phyloP scores from a whole-genome alignment of 2,797 vertebrate genomes.

The Taeniopygia guttata region DNA sequence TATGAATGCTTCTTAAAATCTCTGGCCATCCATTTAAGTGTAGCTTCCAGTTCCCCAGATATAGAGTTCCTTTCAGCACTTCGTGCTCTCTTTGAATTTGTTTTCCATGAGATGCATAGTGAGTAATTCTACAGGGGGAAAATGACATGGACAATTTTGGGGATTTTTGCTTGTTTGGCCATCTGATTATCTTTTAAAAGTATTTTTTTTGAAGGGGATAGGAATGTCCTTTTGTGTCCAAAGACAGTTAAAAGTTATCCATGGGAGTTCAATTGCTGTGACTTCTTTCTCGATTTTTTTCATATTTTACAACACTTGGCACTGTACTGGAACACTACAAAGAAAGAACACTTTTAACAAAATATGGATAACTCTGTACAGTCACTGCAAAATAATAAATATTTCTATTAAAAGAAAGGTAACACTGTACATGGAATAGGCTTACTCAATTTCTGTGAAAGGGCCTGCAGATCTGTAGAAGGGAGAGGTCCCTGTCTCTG shows the following conservation, averaged over 20 bases:
- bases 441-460: not conserved
- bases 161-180: not conserved
- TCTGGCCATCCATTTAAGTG: not conserved
- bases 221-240: not conserved
- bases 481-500: not conserved
- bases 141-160: not conserved
- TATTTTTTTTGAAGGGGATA: not conserved
- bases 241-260: not conserved
- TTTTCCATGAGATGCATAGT: not conserved
- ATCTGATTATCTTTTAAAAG: not conserved
- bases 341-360: not conserved
- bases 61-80: not conserved
- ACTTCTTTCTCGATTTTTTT: not conserved
- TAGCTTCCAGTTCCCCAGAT: not conserved
- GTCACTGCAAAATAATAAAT: not conserved
- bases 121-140: not conserved
- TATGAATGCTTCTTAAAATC: not conserved
- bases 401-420: not conserved
- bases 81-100: not conserved
- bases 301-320: not conserved
- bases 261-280: not conserved
- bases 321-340: not conserved
- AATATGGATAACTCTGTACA: not conserved
- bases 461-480: not conserved
- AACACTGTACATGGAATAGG: not conserved